Base-by-base conservation (phyloP, 2,797 vertebrate genomes). In the Holocentrus rufus region DNA sequence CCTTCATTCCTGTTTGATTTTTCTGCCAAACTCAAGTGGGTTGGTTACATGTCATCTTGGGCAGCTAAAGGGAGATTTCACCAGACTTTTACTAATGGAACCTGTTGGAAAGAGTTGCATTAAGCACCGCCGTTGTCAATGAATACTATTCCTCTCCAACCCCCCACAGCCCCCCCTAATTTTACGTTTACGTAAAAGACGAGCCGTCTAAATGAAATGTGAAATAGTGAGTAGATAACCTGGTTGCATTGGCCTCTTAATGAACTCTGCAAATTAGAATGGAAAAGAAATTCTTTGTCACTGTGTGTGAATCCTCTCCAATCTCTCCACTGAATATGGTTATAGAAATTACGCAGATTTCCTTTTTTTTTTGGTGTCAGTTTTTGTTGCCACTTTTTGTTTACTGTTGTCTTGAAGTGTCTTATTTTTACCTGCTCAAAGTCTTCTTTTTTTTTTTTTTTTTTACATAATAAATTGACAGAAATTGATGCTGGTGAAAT, bases 21-120 rank as follows among this genome's bases (percentile, higher is more conserved):
- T 10, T 82, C 66, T 85, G 87, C 85, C 82, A 81, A 87, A 82
- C 69, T 36, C 66, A 69, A 64, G 58, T 73, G 25, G 64, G 36
- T 1, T 25, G 2, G 10, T 78, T 44, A 50, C 13, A 74, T 67
- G 60, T 85, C 55, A 74, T 84, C 80, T 87, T 69, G 34, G 90
- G 91, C 90, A 93, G 92, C 92, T 94, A 88, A 69, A 84, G 80
- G 69, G 83, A 85, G 82, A 85, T 76, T 82, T 55, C 81, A 88
- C 75, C 77, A 36, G 36, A 36, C 9, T 77, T 83, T 52, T 73
- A 42, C 59, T 65, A n/a, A n/a, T 79, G 70, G 64, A 78, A 42
- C 70, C 4, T 77, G 68, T 77, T 52, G 52, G 68, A 20, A 1
- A 73, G 66, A 67, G 42, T 62, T 30, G 27, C 62, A 65, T 65